Conservation (phyloP, 1,140 invertebrate genomes). For the Caenorhabditis elegans region DNA sequence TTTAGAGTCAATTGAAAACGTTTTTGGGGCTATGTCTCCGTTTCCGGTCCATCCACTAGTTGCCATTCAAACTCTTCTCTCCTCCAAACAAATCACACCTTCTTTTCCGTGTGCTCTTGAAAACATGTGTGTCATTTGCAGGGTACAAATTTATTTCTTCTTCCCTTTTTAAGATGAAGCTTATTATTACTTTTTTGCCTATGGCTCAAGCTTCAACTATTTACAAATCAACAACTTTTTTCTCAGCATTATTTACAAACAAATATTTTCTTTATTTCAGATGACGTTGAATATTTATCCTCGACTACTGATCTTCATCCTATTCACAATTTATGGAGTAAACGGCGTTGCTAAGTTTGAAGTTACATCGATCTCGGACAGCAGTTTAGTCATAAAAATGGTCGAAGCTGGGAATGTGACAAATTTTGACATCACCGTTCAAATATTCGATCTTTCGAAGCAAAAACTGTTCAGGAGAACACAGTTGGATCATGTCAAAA, state of each 20-base stretch:
- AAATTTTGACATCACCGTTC: slow-evolving; percentile 44
- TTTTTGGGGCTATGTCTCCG: neutral
- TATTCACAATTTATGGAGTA: neutral
- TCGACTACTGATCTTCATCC: neutral
- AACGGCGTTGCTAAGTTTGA: slow-evolving; percentile 40
- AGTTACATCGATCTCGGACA: slow-evolving; percentile 37
- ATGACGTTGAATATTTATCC: neutral
- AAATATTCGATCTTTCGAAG: slow-evolving; percentile 35
- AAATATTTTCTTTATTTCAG: neutral
- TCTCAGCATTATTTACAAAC: too few relatives aligned
- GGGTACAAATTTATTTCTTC: neutral
- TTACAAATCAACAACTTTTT: too few relatives aligned
- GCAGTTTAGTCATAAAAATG: slow-evolving; percentile 44
- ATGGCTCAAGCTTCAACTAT: neutral
- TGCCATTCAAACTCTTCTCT: neutral
- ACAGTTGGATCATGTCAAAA: slow-evolving; percentile 15
- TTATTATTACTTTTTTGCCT: slow-evolving; percentile 15
- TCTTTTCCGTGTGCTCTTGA: neutral
- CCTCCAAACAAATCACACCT: slow-evolving; percentile 11
- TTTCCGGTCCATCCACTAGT: neutral
- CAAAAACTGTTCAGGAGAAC: slow-evolving; percentile 6
- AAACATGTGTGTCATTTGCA: slow-evolving; percentile 10
- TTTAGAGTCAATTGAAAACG: neutral
- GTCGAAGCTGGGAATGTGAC: slow-evolving; percentile 37
- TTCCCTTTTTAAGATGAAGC: neutral